Percentiles rank a stretch among this genome's conserved stretches.
These are phyloP conservation scores for Rhinichthys klamathensis DNA, from an alignment of 2,113 vertebrate genomes.

Conservation along the genomic window DNA sequence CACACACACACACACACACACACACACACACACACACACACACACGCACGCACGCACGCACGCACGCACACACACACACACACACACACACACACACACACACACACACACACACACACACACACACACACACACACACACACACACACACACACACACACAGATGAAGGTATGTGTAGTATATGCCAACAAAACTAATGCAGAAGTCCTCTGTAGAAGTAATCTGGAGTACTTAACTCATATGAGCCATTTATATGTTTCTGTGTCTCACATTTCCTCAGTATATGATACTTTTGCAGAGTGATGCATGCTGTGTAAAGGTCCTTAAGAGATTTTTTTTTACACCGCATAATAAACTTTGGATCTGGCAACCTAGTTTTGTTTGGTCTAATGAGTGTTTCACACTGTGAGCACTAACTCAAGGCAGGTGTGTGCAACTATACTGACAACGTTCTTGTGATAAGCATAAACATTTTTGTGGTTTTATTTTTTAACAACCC, in stretches of 20 bases:
- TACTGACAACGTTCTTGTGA: not conserved
- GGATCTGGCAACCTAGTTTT: conserved; percentile 27
- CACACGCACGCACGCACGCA: too few relatives aligned
- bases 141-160: not conserved
- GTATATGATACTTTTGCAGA: not conserved
- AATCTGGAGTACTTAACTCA: not conserved
- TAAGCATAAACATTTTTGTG: conserved; percentile 2
- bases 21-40: too few relatives aligned
- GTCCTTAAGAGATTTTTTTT: not conserved
- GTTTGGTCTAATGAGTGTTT: conserved; percentile 5
- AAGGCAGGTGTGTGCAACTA: conserved; percentile 24
- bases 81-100: too few relatives aligned
- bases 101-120: not conserved
- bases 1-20: too few relatives aligned
- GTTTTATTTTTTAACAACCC: not conserved
- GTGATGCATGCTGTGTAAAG: conserved; percentile 12
- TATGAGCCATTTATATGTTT: not conserved
- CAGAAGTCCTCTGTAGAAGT: too few relatives aligned
- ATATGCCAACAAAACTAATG: not conserved
- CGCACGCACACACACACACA: too few relatives aligned
- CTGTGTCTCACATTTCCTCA: not conserved
- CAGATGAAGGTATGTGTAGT: not conserved
- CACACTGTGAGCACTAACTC: conserved; percentile 24
- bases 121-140: not conserved
- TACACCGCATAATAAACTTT: not conserved